Percentiles rank a stretch among this genome's conserved stretches.
Evolutionary conservation across 1,140 invertebrate genomes (phyloP).

Genomic region (Hypothenemus hampei): DNA sequence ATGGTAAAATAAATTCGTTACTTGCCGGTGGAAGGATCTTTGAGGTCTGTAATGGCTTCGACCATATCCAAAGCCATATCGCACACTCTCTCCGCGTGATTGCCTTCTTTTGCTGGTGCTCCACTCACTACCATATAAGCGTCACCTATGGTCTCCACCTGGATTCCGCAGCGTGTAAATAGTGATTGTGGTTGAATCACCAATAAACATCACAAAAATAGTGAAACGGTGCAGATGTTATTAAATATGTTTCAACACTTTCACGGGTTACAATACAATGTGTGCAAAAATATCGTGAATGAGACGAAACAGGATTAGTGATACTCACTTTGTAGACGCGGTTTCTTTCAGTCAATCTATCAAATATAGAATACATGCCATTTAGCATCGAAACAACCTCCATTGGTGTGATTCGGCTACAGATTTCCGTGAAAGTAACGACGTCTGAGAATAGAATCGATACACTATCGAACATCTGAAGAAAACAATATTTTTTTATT

Average conservation of each 20-base stretch:
- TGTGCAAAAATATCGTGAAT: background rate
- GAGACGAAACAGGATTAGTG: background rate
- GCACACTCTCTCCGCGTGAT: conserved; percentile 91
- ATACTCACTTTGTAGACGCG: conserved; percentile 84
- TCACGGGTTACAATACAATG: too few relatives aligned
- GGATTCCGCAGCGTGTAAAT: conserved; percentile 25
- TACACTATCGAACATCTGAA: conserved; percentile 89
- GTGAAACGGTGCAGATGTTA: conserved; percentile 15
- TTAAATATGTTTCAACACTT: too few relatives aligned
- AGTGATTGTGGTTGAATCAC: conserved; percentile 19
- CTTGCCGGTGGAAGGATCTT: conserved; percentile 82
- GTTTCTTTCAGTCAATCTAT: conserved; percentile 86
- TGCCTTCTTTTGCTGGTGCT: conserved; percentile 81
- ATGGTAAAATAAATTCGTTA: too few relatives aligned
- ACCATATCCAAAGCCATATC: conserved; percentile 97
- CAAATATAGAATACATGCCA: conserved; percentile 91
- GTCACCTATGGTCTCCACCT: conserved; percentile 96
- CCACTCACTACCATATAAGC: conserved; percentile 97
- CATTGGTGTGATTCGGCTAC: conserved; percentile 90
- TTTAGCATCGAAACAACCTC: conserved; percentile 97
- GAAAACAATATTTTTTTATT: conserved; percentile 13
- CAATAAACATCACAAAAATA: conserved; percentile 9
- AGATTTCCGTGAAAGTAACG: conserved; percentile 95
- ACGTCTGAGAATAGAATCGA: conserved; percentile 96
- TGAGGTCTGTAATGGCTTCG: conserved; percentile 83